phyloP scores from a whole-genome alignment of 2,888 invertebrate genomes.

The Caenorhabditis afra region DNA sequence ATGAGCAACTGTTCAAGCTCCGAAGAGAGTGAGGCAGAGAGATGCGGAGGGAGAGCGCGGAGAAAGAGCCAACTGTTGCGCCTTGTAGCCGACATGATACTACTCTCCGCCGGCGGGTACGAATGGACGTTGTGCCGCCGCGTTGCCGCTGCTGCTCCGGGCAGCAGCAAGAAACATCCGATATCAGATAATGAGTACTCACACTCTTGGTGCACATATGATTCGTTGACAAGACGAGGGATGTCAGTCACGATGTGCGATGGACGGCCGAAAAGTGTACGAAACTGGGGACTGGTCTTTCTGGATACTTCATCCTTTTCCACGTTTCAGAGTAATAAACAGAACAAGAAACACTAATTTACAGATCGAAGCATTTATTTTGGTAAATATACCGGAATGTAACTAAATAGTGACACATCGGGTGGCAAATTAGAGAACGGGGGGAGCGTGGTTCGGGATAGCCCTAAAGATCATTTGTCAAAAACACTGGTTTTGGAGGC shows the following conservation, averaged over 20 bases:
- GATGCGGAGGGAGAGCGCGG: slow-evolving; percentile 9
- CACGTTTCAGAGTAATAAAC: too few relatives aligned
- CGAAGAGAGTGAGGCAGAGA: slow-evolving; percentile 12
- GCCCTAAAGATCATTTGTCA: too few relatives aligned
- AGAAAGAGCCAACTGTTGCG: slow-evolving; percentile 51
- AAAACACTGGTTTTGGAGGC: too few relatives aligned
- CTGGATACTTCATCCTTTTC: slow-evolving; percentile 7
- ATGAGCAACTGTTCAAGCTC: slow-evolving; percentile 51
- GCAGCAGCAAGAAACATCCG: slow-evolving; percentile 51
- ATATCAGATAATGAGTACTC: slow-evolving; percentile 56
- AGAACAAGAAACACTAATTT: too few relatives aligned
- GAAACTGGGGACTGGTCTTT: slow-evolving; percentile 8
- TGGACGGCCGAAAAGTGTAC: slow-evolving; percentile 29
- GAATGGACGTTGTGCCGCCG: slow-evolving; percentile 56
- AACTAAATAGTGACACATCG: too few relatives aligned
- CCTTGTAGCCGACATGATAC: slow-evolving; percentile 59
- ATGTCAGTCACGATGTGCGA: slow-evolving; percentile 19
- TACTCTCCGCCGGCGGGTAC: slow-evolving; percentile 48
- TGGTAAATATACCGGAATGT: too few relatives aligned
- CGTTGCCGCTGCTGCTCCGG: slow-evolving; percentile 27
- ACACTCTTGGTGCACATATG: slow-evolving; percentile 45
- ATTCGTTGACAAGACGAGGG: slow-evolving; percentile 54
- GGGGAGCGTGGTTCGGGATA: too few relatives aligned
- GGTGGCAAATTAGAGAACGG: too few relatives aligned
- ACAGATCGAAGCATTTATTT: too few relatives aligned